These are phyloP conservation scores for Artemia franciscana DNA, from an alignment of 1,140 invertebrate genomes.

Conservation along the genomic window DNA sequence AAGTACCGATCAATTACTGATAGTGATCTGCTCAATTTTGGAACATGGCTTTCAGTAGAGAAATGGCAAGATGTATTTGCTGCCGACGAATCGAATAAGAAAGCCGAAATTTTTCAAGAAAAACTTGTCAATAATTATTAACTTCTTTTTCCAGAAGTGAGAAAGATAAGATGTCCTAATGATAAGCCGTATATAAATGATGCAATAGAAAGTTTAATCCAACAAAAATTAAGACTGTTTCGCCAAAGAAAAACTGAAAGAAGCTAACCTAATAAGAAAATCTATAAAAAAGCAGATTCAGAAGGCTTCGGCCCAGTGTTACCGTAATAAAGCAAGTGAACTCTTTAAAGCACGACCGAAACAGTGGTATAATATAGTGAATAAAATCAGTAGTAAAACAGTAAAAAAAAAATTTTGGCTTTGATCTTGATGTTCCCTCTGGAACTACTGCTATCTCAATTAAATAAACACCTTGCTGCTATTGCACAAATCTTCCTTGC, in stretches of 20 bases:
- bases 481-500: not conserved
- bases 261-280: not conserved
- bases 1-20: not conserved
- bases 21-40: not conserved
- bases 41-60: not conserved
- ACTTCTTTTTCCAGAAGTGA: not conserved
- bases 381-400: not conserved
- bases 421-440: not conserved
- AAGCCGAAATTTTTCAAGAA: not conserved
- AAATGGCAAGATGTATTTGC: not conserved
- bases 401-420: not conserved
- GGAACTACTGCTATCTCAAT: not conserved
- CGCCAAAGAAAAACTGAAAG: not conserved
- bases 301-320: not conserved
- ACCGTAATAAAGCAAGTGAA: not conserved
- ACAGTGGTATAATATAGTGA: not conserved
- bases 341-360: not conserved
- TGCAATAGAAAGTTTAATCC: not conserved
- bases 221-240: not conserved
- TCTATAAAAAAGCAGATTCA: not conserved
- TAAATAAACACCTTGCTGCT: not conserved
- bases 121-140: not conserved
- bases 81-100: not conserved
- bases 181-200: not conserved
- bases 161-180: not conserved